A percentile compares a stretch with the other conserved stretches of the same genome.
phyloP scores from a whole-genome alignment of 2,888 invertebrate species.

The Caprella mutica region DNA sequence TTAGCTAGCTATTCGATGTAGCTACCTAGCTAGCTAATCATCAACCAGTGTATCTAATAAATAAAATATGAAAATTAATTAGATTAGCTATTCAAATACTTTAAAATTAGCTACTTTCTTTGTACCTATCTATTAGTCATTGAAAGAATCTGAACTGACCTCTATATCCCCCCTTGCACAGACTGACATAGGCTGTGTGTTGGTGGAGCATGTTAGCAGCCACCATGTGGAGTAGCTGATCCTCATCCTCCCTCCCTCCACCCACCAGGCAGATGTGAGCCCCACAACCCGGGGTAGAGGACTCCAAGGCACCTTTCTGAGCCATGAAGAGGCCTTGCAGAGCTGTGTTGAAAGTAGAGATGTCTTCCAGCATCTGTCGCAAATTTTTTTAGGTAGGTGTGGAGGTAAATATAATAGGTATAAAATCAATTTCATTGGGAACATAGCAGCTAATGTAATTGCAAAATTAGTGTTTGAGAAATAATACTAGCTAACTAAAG shows the following conservation, averaged over 20 bases:
- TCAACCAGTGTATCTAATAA: no score
- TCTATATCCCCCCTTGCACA: conserved; percentile 41
- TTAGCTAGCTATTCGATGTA: no score
- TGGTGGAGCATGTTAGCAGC: conserved; percentile 48
- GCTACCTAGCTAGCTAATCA: no score
- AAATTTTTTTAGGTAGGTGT: no score
- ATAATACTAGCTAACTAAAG: no score
- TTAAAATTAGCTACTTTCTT: not conserved
- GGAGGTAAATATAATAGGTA: no score
- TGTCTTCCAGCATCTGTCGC: conserved; percentile 47
- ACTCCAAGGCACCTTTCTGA: conserved; percentile 39
- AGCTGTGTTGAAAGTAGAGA: conserved; percentile 46
- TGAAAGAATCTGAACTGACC: conserved; percentile 9
- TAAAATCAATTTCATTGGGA: no score
- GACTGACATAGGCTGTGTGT: conserved; percentile 44
- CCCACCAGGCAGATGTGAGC: conserved; percentile 49
- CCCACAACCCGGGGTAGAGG: conserved; percentile 39
- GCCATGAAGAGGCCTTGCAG: conserved; percentile 43
- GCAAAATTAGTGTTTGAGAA: no score
- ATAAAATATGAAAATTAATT: no score
- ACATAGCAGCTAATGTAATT: no score
- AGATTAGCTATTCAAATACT: no score
- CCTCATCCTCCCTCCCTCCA: conserved; percentile 44
- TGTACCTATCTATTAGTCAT: not conserved
- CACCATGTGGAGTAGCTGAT: conserved; percentile 47